Conservation (phyloP, 2,113 vertebrate species). For the Pogona vitticeps region DNA sequence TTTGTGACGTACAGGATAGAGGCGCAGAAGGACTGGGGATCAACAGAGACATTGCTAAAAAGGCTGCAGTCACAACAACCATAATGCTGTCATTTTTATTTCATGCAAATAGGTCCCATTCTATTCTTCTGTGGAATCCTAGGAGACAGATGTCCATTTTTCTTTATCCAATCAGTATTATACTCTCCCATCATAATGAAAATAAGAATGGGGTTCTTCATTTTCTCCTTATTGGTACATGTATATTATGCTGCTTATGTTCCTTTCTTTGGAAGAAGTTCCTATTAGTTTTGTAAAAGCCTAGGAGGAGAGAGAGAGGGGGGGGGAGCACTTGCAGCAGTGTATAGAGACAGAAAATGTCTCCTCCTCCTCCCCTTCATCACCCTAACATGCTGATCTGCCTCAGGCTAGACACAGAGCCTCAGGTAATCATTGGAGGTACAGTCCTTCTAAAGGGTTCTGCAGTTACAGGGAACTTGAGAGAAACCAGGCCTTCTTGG, state of each 20-base stretch:
- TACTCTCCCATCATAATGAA: not conserved
- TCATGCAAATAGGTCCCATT: not conserved
- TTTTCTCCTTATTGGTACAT: not conserved
- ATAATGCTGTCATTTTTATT: not conserved
- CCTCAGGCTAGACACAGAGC: not conserved
- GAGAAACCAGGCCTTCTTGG: too few species aligned
- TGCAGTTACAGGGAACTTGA: not conserved
- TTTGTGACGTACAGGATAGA: not conserved
- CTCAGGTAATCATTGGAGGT: not conserved
- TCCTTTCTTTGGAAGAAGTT: not conserved
- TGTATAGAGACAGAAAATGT: not conserved
- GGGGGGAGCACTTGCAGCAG: not conserved
- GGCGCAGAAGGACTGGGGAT: not conserved
- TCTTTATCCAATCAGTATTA: not conserved
- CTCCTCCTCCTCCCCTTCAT: not conserved
- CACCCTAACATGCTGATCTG: not conserved
- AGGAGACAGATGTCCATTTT: not conserved
- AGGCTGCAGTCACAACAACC: constrained; percentile 1
- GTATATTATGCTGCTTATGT: not conserved
- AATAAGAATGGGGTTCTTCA: not conserved
- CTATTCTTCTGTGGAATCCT: not conserved
- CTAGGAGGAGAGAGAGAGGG: too few species aligned
- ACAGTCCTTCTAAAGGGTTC: not conserved
- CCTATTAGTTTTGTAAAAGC: not conserved
- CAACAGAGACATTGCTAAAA: not conserved